Percentiles rank a stretch among this genome's conserved stretches.
Conservation (phyloP, 2,797 vertebrate genomes). For the Zalophus californianus region DNA sequence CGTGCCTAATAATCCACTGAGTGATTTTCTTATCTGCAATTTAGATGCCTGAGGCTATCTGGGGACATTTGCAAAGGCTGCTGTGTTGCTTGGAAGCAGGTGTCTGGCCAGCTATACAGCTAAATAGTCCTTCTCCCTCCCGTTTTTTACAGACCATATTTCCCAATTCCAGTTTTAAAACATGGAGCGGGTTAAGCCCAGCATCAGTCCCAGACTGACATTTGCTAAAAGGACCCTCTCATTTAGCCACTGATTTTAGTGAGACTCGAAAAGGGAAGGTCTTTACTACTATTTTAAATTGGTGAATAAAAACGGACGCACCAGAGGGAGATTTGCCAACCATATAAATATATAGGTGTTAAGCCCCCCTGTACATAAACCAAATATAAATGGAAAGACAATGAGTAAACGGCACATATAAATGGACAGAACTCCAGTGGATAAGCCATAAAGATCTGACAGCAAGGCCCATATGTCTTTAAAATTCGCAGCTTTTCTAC, state of each 20-base stretch:
- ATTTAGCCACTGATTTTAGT: constrained; percentile 59
- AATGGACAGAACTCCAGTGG: constrained; percentile 68
- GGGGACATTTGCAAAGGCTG: constrained; percentile 57
- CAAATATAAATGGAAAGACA: constrained; percentile 78
- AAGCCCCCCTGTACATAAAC: constrained; percentile 67
- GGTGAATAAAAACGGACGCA: constrained; percentile 77
- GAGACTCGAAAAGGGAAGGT: constrained; percentile 53
- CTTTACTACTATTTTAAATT: constrained; percentile 73
- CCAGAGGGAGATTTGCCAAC: constrained; percentile 75
- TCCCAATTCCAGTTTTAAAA: constrained; percentile 63
- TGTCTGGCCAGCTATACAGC: constrained; percentile 17
- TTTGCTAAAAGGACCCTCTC: constrained; percentile 47
- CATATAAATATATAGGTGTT: constrained; percentile 73
- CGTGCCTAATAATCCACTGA: constrained; percentile 49
- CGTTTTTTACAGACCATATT: not conserved
- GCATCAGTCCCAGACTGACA: constrained; percentile 47
- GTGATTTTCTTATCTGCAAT: constrained; percentile 62
- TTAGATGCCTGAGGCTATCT: constrained; percentile 57
- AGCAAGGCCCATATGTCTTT: constrained; percentile 66
- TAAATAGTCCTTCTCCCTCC: constrained; percentile 20
- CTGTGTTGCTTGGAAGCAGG: constrained; percentile 38
- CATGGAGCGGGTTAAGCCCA: constrained; percentile 21
- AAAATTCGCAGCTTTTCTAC: constrained; percentile 59
- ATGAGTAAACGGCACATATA: constrained; percentile 70
- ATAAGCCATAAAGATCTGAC: constrained; percentile 68